Evolutionary conservation across 2,888 invertebrate species (phyloP), one percentile per base, ranked within the genome.

Genomic region (Boloria euphrosyne): DNA sequence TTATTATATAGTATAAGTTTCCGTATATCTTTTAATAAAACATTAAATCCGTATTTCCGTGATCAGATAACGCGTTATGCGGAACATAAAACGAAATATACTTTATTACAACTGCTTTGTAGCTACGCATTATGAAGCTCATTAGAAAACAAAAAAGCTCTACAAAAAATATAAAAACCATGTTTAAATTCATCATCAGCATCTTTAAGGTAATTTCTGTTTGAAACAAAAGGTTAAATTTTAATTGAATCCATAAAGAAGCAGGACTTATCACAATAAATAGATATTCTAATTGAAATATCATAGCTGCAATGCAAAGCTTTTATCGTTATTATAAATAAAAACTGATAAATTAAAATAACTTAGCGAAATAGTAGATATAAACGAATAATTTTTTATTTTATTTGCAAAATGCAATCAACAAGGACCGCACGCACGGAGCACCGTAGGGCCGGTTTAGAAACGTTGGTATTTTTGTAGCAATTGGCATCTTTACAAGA

Each of bases 401-500:
- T 69, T 65, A 38, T 62, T 66, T 61, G 57, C 38, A 60, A 52
- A 66, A 64, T 46, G 55, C 57, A 58, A 64, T 58, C 64, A 53
- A 61, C 67, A 66, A 61, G 61, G 67, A 67, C 67, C 66, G 61
- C 69, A 69, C 69, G 66, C 66, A 69, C 66, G 52, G 27, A 62
- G 57, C 54, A 61, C 52, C 43, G 62, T 66, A 49, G 66, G 66
- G 69, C 66, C 66, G 66, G 67, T 69, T 67, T 67, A 69, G 67
- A 64, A 64, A 67, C 64, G 69, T 58, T 67, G 64, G 61, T 67
- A 67, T 69, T 69, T 67, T 69, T 64, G 64, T 67, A 67, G 61
- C 69, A 69, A 67, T 69, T 69, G 69, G 67, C 69, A 67, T 64
- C 64, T 67, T 55, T 51, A 61, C 63, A 62, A 69, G 69, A 69